These are phyloP conservation scores for Trichonephila clavipes DNA, from an alignment of 1,140 invertebrate genomes.

Conservation along the genomic window DNA sequence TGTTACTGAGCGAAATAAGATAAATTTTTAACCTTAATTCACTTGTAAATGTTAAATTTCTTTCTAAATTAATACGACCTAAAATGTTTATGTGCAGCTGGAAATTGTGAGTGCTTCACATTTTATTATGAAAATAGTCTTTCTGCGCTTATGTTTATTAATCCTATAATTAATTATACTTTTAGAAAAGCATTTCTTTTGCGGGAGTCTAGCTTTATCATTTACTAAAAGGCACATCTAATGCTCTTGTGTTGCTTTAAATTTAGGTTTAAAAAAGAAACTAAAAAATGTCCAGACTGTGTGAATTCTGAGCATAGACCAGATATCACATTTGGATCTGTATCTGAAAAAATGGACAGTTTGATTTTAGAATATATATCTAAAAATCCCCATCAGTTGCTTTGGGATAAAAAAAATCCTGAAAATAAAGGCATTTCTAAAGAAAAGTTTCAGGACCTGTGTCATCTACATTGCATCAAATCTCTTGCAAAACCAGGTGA, in stretches of 20 bases:
- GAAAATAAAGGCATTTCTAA: constrained; percentile 79
- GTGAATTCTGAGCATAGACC: constrained; percentile 86
- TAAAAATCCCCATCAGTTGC: constrained; percentile 31
- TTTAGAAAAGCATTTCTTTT: no score
- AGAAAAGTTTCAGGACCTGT: constrained; percentile 85
- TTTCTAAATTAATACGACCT: no score
- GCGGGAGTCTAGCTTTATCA: no score
- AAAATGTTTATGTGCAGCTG: no score
- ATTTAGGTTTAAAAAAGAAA: constrained; percentile 79
- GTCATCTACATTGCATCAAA: constrained; percentile 89
- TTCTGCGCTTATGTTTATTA: no score
- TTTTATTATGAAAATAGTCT: no score
- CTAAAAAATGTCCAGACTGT: constrained; percentile 84
- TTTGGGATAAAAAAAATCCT: constrained; percentile 53
- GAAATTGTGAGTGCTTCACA: no score
- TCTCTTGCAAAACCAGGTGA: constrained; percentile 94
- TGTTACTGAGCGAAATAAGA: no score
- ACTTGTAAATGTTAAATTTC: no score
- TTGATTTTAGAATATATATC: constrained; percentile 86
- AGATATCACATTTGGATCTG: constrained; percentile 88
- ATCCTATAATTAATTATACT: no score
- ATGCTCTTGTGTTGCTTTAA: neutral
- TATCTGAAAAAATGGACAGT: constrained; percentile 88
- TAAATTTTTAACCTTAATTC: no score
- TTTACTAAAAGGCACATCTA: no score